These are phyloP conservation scores for Cavia aperea DNA, from an alignment of 2,113 vertebrate species.

Conservation along the genomic window DNA sequence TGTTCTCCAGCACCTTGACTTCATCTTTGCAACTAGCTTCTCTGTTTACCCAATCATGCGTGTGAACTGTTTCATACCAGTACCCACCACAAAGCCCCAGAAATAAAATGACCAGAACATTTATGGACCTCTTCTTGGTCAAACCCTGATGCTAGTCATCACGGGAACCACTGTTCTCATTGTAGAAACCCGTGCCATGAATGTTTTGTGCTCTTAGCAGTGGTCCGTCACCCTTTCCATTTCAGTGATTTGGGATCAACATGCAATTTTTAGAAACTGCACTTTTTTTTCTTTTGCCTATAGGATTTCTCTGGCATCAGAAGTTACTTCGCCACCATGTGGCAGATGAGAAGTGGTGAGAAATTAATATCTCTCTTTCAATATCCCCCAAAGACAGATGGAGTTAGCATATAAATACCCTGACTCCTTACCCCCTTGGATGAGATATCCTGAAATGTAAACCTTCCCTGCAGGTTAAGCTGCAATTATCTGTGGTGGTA, in stretches of 20 bases:
- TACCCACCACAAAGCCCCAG: neutral
- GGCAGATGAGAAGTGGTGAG: neutral
- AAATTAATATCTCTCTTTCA: neutral
- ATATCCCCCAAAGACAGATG: neutral
- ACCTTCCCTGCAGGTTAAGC: neutral
- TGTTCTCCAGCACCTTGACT: neutral
- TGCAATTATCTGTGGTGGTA: neutral
- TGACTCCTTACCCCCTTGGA: neutral
- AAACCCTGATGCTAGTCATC: neutral
- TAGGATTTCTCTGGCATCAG: neutral
- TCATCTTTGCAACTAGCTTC: neutral
- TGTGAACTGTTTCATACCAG: neutral
- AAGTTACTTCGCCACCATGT: neutral
- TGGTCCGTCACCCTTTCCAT: neutral
- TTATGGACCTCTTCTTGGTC: neutral
- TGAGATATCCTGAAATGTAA: neutral
- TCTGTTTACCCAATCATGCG: neutral
- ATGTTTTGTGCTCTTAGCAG: too few species aligned
- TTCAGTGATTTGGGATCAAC: neutral
- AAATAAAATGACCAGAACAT: neutral
- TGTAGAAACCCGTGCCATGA: accelerated
- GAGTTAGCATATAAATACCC: neutral
- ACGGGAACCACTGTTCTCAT: neutral
- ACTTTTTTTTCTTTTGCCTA: neutral
- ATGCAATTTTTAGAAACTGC: neutral